A percentile compares a stretch with the other conserved stretches of the same genome.
Evolutionary conservation across 2,888 invertebrate species (phyloP).

Genomic region (Melanchra persicariae): DNA sequence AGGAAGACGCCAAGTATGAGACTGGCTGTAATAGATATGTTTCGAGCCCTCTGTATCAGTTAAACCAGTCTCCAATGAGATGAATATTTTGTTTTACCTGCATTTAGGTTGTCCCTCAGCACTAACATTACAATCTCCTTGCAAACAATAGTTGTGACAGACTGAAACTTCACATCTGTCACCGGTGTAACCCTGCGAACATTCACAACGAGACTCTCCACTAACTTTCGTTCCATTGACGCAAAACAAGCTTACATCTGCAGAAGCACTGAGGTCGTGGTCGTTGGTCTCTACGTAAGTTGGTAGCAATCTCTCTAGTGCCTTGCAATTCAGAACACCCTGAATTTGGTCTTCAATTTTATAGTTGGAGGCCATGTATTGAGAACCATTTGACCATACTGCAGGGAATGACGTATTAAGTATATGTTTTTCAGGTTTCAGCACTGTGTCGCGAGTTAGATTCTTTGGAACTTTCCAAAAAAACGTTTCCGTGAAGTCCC

Average conservation of each 20-base stretch:
- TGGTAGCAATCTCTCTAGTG: conserved; percentile 49
- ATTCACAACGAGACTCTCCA: background rate
- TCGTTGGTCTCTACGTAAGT: background rate
- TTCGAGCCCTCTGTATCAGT: background rate
- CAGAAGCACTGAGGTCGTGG: background rate
- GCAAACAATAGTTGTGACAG: conserved; percentile 94
- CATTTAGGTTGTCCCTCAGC: conserved; percentile 79
- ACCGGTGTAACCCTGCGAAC: conserved; percentile 80
- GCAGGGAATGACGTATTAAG: background rate
- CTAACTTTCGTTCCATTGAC: background rate
- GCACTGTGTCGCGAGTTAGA: background rate
- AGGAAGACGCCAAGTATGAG: too few relatives aligned
- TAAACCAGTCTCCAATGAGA: background rate
- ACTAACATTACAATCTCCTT: conserved; percentile 90
- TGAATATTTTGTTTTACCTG: conserved; percentile 73
- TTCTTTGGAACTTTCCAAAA: background rate
- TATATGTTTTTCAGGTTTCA: background rate
- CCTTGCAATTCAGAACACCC: conserved; percentile 74
- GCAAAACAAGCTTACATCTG: background rate
- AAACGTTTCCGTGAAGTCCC: background rate
- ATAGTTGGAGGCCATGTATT: conserved; percentile 81
- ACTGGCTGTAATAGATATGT: too few relatives aligned
- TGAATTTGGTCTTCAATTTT: conserved; percentile 77
- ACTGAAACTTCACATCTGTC: conserved; percentile 92
- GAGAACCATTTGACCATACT: conserved; percentile 58